These are phyloP conservation scores for Suricata suricatta DNA, from an alignment of 2,113 vertebrate species.

Conservation along the genomic window DNA sequence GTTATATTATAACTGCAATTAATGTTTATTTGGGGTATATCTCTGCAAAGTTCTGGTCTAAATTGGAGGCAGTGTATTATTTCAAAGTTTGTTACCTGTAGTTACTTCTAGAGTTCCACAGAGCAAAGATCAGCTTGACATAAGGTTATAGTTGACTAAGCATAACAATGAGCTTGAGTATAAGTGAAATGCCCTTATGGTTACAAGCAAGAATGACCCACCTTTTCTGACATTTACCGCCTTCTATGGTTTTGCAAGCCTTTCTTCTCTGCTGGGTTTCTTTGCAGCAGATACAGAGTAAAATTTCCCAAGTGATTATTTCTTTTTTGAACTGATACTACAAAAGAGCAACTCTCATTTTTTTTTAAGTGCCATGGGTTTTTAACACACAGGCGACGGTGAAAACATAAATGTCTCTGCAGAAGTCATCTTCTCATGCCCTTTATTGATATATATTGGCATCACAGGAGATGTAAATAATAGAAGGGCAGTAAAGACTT, in stretches of 20 bases:
- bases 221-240: slow-evolving; percentile 84
- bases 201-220: slow-evolving; percentile 80
- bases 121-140: slow-evolving; percentile 75
- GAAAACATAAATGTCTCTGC: slow-evolving; percentile 83
- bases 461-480: slow-evolving; percentile 77
- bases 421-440: slow-evolving; percentile 79
- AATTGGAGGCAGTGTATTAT: not conserved
- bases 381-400: slow-evolving; percentile 77
- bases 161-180: slow-evolving; percentile 73
- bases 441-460: slow-evolving; percentile 80
- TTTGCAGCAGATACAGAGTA: slow-evolving; percentile 81
- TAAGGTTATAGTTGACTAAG: slow-evolving; percentile 73
- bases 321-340: slow-evolving; percentile 84
- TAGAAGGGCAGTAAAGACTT: slow-evolving; percentile 75
- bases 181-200: slow-evolving; percentile 65
- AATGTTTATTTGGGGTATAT: not conserved
- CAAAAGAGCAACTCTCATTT: slow-evolving; percentile 80
- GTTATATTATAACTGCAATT: not conserved
- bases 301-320: slow-evolving; percentile 88
- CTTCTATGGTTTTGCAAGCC: slow-evolving; percentile 75
- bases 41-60: not conserved
- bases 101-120: slow-evolving; percentile 61
- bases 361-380: slow-evolving; percentile 70
- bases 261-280: slow-evolving; percentile 84
- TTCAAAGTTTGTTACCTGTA: slow-evolving; percentile 63